These are phyloP conservation scores for Falco novaeseelandiae DNA, from an alignment of 2,797 vertebrate genomes.

Conservation along the genomic window DNA sequence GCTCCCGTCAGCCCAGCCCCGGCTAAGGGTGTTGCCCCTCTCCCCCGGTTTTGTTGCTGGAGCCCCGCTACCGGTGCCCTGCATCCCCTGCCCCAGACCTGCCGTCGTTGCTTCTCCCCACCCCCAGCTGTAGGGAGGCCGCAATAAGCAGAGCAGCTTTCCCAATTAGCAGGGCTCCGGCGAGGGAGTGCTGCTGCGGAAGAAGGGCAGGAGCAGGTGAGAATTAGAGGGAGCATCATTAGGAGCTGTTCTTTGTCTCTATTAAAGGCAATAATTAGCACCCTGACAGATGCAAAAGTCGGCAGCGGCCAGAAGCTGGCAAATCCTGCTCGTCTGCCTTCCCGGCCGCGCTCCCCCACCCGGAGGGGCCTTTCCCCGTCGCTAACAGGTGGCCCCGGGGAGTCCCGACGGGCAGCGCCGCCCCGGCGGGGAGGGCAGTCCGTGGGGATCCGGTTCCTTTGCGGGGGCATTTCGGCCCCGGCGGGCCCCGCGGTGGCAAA, in stretches of 20 bases:
- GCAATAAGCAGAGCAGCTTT: constrained; percentile 28
- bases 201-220: constrained; percentile 66
- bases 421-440: too few relatives aligned
- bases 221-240: constrained; percentile 60
- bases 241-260: constrained; percentile 56
- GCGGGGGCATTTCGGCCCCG: background rate
- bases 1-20: background rate
- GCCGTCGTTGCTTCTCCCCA: too few relatives aligned
- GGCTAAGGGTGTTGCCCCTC: too few relatives aligned
- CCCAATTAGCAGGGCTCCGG: constrained; percentile 58
- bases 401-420: background rate
- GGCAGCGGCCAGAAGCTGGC: background rate
- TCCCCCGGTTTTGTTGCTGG: background rate
- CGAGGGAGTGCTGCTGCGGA: background rate
- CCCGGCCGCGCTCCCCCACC: background rate
- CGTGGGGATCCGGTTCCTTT: background rate
- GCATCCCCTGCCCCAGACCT: background rate
- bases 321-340: background rate
- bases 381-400: background rate
- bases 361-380: background rate
- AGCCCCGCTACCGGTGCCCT: background rate
- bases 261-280: constrained; percentile 64
- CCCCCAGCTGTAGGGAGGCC: background rate
- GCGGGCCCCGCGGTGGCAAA: rapidly evolving
- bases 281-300: constrained; percentile 69